Evolutionary conservation across 2,888 invertebrate genomes (phyloP).

Genomic region (Agrotis ipsilon): DNA sequence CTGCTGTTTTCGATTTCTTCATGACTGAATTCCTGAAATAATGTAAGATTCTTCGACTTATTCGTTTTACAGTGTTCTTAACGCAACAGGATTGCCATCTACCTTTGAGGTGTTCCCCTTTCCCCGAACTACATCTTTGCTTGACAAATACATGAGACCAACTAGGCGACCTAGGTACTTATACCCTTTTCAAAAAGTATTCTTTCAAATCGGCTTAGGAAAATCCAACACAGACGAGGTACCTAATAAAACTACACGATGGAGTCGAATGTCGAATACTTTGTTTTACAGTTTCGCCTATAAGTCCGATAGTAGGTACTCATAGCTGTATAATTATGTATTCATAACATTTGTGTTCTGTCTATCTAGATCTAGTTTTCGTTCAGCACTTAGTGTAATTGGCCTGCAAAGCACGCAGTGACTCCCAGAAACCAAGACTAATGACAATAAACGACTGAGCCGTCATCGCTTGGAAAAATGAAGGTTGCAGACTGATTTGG

Average conservation of each 20-base stretch:
- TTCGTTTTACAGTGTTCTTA: not conserved
- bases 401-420: not conserved
- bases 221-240: not conserved
- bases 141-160: not conserved
- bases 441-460: not conserved
- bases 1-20: slow-evolving; percentile 81
- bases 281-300: not conserved
- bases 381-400: not conserved
- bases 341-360: not conserved
- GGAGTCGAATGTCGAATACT: not conserved
- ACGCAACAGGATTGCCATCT: not conserved
- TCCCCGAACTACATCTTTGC: not conserved
- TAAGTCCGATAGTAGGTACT: not conserved
- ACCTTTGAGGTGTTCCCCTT: not conserved
- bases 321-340: not conserved
- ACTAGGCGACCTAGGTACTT: not conserved
- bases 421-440: not conserved
- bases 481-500: not conserved
- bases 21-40: slow-evolving; percentile 76
- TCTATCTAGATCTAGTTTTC: not conserved
- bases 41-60: too few relatives aligned
- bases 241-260: not conserved
- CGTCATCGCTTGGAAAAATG: not conserved
- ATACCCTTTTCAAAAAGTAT: not conserved
- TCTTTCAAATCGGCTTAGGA: slow-evolving; percentile 9